Conservation (phyloP, 2,113 vertebrate species). For the Microcebus griseorufus region DNA sequence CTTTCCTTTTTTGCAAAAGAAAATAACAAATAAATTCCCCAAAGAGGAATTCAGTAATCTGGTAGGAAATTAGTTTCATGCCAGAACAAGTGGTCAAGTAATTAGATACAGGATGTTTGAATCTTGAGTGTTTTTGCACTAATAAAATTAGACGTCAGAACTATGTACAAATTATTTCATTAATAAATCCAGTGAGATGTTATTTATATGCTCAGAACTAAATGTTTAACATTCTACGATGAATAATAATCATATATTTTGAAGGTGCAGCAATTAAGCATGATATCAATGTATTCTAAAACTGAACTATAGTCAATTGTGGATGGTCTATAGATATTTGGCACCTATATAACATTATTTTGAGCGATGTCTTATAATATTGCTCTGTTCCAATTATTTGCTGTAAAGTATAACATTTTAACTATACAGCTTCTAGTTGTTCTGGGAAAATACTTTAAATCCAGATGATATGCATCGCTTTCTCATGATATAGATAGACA, state of each 20-base stretch:
- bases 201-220: neutral
- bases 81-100: neutral
- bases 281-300: neutral
- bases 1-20: neutral
- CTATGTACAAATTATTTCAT: neutral
- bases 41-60: neutral
- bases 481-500: rapidly evolving
- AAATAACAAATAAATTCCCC: neutral
- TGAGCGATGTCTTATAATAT: neutral
- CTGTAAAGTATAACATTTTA: neutral
- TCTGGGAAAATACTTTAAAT: neutral
- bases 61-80: neutral
- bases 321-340: neutral
- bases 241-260: neutral
- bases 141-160: neutral
- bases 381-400: neutral
- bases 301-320: neutral
- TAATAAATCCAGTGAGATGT: neutral
- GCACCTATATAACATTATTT: too few species aligned
- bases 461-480: neutral
- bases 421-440: neutral
- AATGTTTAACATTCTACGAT: neutral
- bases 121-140: too few species aligned
- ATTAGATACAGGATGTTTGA: neutral
- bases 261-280: neutral